Base-by-base conservation (phyloP, 53 echinoderm and acorn worm species). In the Paelopatides confundens region DNA sequence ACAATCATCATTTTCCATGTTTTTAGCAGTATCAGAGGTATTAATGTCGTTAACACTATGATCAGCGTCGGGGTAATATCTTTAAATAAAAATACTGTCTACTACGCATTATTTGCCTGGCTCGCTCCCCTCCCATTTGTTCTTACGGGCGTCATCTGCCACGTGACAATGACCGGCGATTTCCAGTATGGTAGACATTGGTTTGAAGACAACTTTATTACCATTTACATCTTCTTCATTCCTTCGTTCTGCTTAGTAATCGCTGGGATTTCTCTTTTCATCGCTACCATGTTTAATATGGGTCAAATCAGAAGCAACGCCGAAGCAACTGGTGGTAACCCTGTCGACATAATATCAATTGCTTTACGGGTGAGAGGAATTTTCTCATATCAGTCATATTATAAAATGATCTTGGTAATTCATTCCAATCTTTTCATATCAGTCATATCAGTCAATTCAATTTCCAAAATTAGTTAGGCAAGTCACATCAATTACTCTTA, bases 61-160 rank as follows among this genome's bases (percentile, higher is more conserved):
- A 18, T n/a, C 49, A 24, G n/a, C 12, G n/a, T 35, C 7, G 7
- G 49, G 21, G 76, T 43, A 1, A 4, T 47, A 36, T 38, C 43
- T 3, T 23, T 43, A 4, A 76, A 76, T 8, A 36, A 8, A 23
- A 7, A 26, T 5, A n/a, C 76, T 10, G n/a, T 24, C 1, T 26
- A 43, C 3, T 76, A 76, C 40, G 76, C 76, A 3, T 23, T 6
- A 23, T 76, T 76, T 30, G 43, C 76, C 2, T 76, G 76, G 76
- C 14, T 35, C 10, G 24, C 38, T 8, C 76, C 76, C 5, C 2
- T 76, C 3, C 76, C 76, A 2, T 76, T 76, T 27, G 10, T 76
- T 46, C 9, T 76, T n/a, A 48, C 76, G 24, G 76, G 76, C 27
- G 49, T 76, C 21, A 43, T 76, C 76, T 76, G 76, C 9, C 76